These are phyloP conservation scores for Pseudococcus jackbeardsleyi DNA, from an alignment of 2,888 invertebrate species.

Conservation along the genomic window DNA sequence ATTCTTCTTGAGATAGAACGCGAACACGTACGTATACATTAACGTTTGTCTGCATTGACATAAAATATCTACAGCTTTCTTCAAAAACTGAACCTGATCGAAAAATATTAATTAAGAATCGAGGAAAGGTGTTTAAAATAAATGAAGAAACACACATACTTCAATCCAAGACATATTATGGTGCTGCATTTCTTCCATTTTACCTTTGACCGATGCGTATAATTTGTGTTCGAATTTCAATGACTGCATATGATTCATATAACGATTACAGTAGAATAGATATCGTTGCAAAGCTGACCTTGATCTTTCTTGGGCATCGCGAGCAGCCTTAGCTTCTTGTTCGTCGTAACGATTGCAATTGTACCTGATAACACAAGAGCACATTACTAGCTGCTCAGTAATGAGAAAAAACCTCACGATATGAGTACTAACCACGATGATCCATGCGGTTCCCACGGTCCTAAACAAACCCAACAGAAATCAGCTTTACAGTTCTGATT, in stretches of 20 bases:
- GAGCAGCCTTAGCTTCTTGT: slow-evolving; percentile 94
- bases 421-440: slow-evolving; percentile 82
- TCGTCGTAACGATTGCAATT: slow-evolving; percentile 98
- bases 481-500: slow-evolving; percentile 98
- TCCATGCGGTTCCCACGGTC: slow-evolving; percentile 98
- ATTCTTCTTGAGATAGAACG: slow-evolving; percentile 97
- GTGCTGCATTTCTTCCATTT: slow-evolving; percentile 99
- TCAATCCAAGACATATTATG: slow-evolving; percentile 99
- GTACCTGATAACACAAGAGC: slow-evolving; percentile 74
- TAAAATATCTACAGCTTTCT: slow-evolving; percentile 96
- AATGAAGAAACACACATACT: slow-evolving; percentile 71
- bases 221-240: slow-evolving; percentile 97
- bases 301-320: slow-evolving; percentile 95
- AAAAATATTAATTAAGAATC: neutral
- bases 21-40: slow-evolving; percentile 99
- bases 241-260: slow-evolving; percentile 99
- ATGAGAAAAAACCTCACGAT: neutral
- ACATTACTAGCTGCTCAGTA: neutral
- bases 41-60: slow-evolving; percentile 97
- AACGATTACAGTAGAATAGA: slow-evolving; percentile 98
- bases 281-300: slow-evolving; percentile 96
- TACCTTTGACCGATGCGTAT: slow-evolving; percentile 94
- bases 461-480: slow-evolving; percentile 99
- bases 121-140: neutral
- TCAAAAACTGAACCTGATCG: slow-evolving; percentile 91